These are phyloP conservation scores for Oenanthe oenanthe DNA, from an alignment of 2,113 vertebrate genomes.

Conservation along the genomic window DNA sequence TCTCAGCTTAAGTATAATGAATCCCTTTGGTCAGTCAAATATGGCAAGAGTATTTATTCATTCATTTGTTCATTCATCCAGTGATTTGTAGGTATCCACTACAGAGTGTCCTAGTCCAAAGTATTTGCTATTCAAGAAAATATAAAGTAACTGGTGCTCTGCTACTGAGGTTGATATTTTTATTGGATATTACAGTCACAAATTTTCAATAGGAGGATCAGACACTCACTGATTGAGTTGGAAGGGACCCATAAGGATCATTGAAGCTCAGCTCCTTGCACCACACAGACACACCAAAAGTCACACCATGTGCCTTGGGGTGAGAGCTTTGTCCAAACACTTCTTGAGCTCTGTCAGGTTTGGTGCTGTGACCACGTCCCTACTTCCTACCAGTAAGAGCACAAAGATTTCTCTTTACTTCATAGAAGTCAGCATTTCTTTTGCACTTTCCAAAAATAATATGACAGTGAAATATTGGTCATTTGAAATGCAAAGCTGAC, in stretches of 20 bases:
- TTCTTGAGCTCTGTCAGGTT: neutral
- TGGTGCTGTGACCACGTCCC: neutral
- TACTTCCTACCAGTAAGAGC: neutral
- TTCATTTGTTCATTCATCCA: neutral
- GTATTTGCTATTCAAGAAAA: neutral
- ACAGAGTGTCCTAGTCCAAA: neutral
- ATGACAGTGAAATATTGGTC: neutral
- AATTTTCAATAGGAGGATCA: neutral
- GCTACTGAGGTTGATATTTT: neutral
- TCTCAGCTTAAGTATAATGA: neutral
- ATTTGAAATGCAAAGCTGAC: neutral
- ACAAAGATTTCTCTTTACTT: neutral
- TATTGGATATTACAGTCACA: neutral
- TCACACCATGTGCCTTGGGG: neutral
- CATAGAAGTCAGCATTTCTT: neutral
- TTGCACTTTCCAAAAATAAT: neutral
- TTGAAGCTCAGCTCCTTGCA: neutral
- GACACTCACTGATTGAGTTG: neutral
- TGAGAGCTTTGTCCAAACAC: neutral
- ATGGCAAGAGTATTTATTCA: neutral
- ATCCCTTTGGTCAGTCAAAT: neutral
- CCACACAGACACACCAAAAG: rapidly evolving
- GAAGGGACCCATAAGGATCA: neutral
- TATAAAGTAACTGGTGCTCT: neutral
- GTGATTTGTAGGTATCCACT: neutral